Evolutionary conservation across 2,888 invertebrate species (phyloP), one percentile per base, ranked within the genome.

Genomic region (Eremobia ochroleuca): DNA sequence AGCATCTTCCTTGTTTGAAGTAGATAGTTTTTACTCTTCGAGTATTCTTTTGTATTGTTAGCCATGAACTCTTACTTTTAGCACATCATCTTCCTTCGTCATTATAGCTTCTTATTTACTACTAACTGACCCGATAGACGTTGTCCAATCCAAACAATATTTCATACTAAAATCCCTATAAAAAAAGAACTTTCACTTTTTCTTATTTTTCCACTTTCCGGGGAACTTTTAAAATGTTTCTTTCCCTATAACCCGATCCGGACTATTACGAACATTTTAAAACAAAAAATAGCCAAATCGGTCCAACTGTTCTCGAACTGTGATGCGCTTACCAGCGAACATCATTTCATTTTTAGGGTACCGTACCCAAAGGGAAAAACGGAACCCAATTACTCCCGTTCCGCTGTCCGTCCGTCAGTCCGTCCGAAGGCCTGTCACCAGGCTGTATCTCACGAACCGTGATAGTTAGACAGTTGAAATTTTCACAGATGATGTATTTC

Each of bases 1-100:
- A 59, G 28, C 59, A 76, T 76, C 88, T 88, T 88, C 88, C 88
- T 88, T 82, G 83, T 88, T 87, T 71, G 62, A 28, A 68, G 49
- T 74, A 49, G 70, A 77, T 72, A 77, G 46, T 82, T 83, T 84
- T 82, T 85, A 76, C 77, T 76, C 64, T 69, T 59, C 49, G 40
- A 61, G n/a, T 66, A 34, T 8, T 49, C 65, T 66, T 59, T 83
- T 83, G 76, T 76, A 40, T 49, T 76, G 34, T 40, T 49, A 37
- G 18, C 65, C 75, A 18, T 76, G 66, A 82, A 85, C 71, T 80
- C n/a, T 55, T 55, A 52, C 28, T 79, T 83, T 81, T 76, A 65
- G 13, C n/a, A 0, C 37, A 52, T 40, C 43, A 28, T 73, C 68
- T 65, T 40, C 55, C 65, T 71, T 75, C 4, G 28, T 43, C 28